Evolutionary conservation across 2,113 vertebrate genomes (phyloP), one percentile per base, ranked within the genome.

Genomic region (Brachypodius melanocephalos): DNA sequence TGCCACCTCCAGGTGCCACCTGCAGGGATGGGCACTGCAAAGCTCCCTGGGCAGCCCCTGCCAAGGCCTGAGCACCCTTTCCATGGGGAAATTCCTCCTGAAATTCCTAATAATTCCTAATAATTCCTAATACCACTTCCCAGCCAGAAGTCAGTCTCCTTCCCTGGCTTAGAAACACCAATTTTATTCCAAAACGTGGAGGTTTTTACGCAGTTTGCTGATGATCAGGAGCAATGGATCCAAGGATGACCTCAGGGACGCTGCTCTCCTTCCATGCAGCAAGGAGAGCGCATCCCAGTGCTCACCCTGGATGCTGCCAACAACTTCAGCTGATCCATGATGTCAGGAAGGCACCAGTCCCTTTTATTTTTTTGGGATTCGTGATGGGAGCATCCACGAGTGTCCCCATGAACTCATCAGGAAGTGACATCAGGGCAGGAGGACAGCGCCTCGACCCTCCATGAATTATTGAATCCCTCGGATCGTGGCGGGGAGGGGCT

Each of bases 341-440:
- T 4, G 19, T 10, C 8, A 9, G 24, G 65, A 93, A 34, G 32
- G 36, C 11, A 77, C 15, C 7, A 1, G 22, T 1, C 38, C 9
- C 31, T 28, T 65, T 43, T 62, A 78, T 61, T 55, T n/a, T 59
- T 87, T 75, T 76, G 73, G 88, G 84, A 48, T 59, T 15, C 79
- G 51, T 61, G 61, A 49, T 67, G 76, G 45, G 63, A 95, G 8
- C 58, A 94, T 42, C 46, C 87, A 34, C 0, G 10, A 77, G 32
- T 26, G 45, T 57, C 83, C 72, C 9, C 32, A 74, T 13, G 59
- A 82, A 55, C 83, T 72, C 12, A 7, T 79, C 65, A 93, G 95
- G 96, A 96, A 96, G 96, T 96, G 96, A 97, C 96, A 94, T 93
- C 93, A 94, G 80, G 66, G 69, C 76, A 84, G 85, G 88, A 63